These are phyloP conservation scores for Drosophila pallidifrons DNA, from an alignment of 1,140 invertebrate species.

Conservation along the genomic window DNA sequence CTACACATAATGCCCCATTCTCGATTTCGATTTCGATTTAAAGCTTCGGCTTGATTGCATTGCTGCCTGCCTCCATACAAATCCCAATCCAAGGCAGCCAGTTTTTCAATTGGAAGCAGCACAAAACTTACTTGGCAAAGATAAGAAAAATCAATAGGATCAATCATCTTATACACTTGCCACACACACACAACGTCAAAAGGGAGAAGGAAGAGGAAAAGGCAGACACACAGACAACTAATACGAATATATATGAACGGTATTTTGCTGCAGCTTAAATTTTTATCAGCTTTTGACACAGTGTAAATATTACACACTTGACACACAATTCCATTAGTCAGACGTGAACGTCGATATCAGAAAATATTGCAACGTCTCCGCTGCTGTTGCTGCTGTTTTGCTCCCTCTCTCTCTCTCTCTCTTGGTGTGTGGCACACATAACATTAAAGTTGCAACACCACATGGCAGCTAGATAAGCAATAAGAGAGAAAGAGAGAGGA, in stretches of 20 bases:
- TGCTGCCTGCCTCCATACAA: conserved; percentile 54
- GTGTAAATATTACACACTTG: conserved; percentile 82
- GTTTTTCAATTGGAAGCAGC: conserved; percentile 50
- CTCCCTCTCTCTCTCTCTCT: neutral
- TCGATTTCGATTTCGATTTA: conserved; percentile 20
- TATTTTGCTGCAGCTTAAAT: conserved; percentile 75
- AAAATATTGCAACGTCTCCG: conserved; percentile 67
- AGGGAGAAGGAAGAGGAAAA: neutral
- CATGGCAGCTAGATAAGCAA: conserved; percentile 14
- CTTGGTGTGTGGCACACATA: conserved; percentile 69
- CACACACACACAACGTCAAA: neutral
- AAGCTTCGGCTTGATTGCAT: neutral
- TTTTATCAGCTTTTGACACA: conserved; percentile 83
- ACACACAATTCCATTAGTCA: conserved; percentile 84
- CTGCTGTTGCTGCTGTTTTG: neutral
- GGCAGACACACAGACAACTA: conserved; percentile 26
- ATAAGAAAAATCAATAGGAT: conserved; percentile 78
- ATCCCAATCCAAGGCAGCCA: conserved; percentile 33
- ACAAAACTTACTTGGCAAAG: conserved; percentile 6
- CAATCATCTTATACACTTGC: conserved; percentile 68
- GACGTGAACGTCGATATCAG: conserved; percentile 75
- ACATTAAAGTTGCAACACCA: conserved; percentile 76
- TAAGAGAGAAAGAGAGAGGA: neutral
- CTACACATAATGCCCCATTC: conserved; percentile 1
- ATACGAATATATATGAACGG: conserved; percentile 67